These are phyloP conservation scores for Bergia sp. DNA, from an alignment of 92 coral and sea anemone genomes.

Conservation along the genomic window DNA sequence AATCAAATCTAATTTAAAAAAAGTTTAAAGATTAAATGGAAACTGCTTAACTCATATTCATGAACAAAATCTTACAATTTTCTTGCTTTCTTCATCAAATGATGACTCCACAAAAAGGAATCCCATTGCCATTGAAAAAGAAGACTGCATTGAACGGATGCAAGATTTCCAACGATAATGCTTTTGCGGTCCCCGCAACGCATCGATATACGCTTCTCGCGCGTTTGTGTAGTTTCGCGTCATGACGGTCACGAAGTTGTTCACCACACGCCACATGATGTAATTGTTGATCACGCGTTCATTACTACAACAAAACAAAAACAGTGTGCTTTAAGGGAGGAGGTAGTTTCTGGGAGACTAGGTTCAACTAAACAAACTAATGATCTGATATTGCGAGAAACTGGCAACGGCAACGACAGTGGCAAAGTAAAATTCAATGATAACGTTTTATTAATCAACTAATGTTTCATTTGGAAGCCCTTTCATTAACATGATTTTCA, in stretches of 20 bases:
- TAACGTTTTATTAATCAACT: no score
- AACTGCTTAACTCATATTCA: background rate
- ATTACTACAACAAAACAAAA: conserved; percentile 28
- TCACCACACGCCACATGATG: conserved; percentile 60
- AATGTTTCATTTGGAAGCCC: no score
- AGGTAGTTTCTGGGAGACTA: background rate
- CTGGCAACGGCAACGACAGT: no score
- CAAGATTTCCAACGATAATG: conserved; percentile 52
- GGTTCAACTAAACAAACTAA: no score
- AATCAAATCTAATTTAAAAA: no score
- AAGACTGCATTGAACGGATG: conserved; percentile 43
- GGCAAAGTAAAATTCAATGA: no score
- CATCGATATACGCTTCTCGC: background rate
- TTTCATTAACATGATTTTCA: no score
- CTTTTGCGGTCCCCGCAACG: conserved; percentile 12
- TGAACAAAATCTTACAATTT: conserved; percentile 31
- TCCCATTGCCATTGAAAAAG: conserved; percentile 56
- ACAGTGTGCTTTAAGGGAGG: background rate
- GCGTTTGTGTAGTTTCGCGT: conserved; percentile 44
- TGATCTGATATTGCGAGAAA: no score
- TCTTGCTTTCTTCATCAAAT: conserved; percentile 66
- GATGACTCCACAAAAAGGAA: conserved; percentile 68
- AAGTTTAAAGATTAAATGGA: no score
- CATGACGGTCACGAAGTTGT: conserved; percentile 37
- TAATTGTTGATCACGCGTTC: conserved; percentile 54